These are phyloP conservation scores for Pogonus chalceus DNA, from an alignment of 1,140 invertebrate genomes.

Conservation along the genomic window DNA sequence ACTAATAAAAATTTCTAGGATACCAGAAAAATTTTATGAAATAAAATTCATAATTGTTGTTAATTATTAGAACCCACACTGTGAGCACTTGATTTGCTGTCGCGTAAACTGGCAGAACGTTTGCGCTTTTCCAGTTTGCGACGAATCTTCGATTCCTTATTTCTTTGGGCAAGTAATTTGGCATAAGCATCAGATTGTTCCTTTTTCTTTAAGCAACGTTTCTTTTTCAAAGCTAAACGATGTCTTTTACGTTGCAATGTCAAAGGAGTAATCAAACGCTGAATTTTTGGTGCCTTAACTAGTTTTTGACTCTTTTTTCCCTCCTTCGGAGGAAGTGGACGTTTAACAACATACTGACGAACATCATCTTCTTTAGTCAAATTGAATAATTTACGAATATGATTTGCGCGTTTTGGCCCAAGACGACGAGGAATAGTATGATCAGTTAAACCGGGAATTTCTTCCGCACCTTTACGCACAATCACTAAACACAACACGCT, in stretches of 20 bases:
- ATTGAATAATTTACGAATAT: slow-evolving; percentile 68
- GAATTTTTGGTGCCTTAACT: slow-evolving; percentile 64
- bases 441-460: slow-evolving; percentile 68
- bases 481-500: slow-evolving; percentile 56
- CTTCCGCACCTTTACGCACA: slow-evolving; percentile 57
- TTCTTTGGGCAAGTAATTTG: slow-evolving; percentile 66
- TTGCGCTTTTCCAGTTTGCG: neutral
- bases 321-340: slow-evolving; percentile 53
- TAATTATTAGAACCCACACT: too few species aligned
- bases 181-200: slow-evolving; percentile 70
- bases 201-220: slow-evolving; percentile 55
- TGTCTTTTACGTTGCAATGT: slow-evolving; percentile 64
- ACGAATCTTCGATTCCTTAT: slow-evolving; percentile 53
- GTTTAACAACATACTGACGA: slow-evolving; percentile 58
- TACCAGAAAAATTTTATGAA: too few species aligned
- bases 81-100: too few species aligned
- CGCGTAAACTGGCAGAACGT: neutral
- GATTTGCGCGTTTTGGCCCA: slow-evolving; percentile 65
- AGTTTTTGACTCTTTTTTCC: slow-evolving; percentile 41
- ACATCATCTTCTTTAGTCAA: slow-evolving; percentile 67
- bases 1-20: too few species aligned
- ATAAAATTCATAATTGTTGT: too few species aligned
- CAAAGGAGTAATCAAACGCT: slow-evolving; percentile 62
- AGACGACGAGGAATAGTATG: slow-evolving; percentile 55
- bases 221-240: slow-evolving; percentile 63